Conservation (phyloP, 2,113 vertebrate genomes). For the Dermatemys mawii region DNA sequence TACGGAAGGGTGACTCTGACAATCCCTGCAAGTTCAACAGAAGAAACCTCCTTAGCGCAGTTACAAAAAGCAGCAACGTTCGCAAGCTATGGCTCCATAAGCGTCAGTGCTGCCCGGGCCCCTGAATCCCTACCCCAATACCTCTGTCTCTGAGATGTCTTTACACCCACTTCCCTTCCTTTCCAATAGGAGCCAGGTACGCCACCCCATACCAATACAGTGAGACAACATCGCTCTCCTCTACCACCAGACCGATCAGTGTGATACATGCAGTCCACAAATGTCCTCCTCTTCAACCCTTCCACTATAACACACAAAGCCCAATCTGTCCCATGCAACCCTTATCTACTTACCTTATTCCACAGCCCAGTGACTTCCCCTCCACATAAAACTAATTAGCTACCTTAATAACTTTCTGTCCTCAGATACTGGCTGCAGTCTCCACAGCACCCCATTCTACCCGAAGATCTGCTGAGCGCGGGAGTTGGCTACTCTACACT, state of each 20-base stretch:
- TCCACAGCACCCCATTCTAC: no score
- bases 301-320: background rate
- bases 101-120: background rate
- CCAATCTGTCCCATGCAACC: background rate
- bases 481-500: background rate
- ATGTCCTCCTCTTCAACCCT: accelerated
- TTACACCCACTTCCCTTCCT: background rate
- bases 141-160: background rate
- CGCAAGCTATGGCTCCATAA: background rate
- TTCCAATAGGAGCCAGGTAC: accelerated
- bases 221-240: background rate
- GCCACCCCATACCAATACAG: background rate
- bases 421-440: background rate
- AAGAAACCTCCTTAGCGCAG: accelerated
- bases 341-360: background rate
- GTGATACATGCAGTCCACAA: background rate
- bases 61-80: background rate
- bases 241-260: background rate
- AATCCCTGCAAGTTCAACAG: background rate
- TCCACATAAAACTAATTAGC: accelerated
- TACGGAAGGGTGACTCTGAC: background rate
- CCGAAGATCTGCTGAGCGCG: background rate
- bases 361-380: background rate
- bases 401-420: background rate
- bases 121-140: background rate